A percentile compares a stretch with the other conserved stretches of the same genome.
phyloP scores from a whole-genome alignment of 2,113 vertebrate genomes.

The Amia ocellicauda region DNA sequence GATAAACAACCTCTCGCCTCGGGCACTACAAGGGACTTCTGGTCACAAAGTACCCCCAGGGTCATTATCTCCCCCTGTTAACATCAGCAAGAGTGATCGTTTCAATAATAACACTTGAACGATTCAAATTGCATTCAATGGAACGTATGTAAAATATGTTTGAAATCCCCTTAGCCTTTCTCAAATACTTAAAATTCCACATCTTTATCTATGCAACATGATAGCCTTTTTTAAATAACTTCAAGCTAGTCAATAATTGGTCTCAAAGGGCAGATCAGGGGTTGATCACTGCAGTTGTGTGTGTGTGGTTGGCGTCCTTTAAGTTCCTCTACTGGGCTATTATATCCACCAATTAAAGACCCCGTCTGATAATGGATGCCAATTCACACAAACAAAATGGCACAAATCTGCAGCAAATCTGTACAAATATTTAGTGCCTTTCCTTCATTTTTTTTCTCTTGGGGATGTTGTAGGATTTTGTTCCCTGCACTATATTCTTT shows the following conservation, averaged over 20 bases:
- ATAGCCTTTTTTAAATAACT: slow-evolving; percentile 28
- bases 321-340: not conserved
- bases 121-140: slow-evolving; percentile 29
- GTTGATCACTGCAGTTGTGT: slow-evolving; percentile 19
- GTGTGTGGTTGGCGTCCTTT: slow-evolving; percentile 18
- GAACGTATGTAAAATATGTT: slow-evolving; percentile 7
- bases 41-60: not conserved
- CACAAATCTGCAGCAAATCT: too few relatives aligned
- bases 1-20: slow-evolving; percentile 1
- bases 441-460: too few relatives aligned
- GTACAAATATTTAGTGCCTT: too few relatives aligned
- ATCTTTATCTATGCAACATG: slow-evolving; percentile 22
- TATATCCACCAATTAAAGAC: too few relatives aligned
- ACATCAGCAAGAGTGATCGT: slow-evolving; percentile 25
- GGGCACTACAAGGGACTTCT: not conserved
- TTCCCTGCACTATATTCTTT: too few relatives aligned
- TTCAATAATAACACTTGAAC: slow-evolving; percentile 26
- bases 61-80: slow-evolving; percentile 1
- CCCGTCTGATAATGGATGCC: too few relatives aligned
- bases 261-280: slow-evolving; percentile 34
- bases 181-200: not conserved
- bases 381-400: too few relatives aligned
- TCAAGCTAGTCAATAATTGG: slow-evolving; percentile 31
- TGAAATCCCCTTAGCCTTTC: not conserved
- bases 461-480: too few relatives aligned